A percentile compares a stretch with the other conserved stretches of the same genome.
Evolutionary conservation across 2,888 invertebrate species (phyloP).

Genomic region (Drosophila longiperda): DNA sequence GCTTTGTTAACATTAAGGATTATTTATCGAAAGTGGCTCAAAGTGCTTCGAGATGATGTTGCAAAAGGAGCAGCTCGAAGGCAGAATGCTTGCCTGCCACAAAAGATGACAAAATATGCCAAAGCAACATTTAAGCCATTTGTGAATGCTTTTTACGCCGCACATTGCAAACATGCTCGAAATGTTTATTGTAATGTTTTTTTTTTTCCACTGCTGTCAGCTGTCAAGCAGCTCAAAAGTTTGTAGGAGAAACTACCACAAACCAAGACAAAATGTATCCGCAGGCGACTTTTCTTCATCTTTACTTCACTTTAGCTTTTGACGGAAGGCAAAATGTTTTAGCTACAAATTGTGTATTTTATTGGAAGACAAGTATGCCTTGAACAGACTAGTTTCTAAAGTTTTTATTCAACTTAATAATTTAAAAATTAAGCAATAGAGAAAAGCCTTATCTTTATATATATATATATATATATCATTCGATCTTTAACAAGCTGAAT

Average conservation of each 20-base stretch:
- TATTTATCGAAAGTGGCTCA: neutral
- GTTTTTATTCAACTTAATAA: neutral
- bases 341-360: slow-evolving; percentile 5
- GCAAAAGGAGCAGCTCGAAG: slow-evolving; percentile 17
- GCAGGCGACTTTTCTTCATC: slow-evolving; percentile 21
- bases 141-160: slow-evolving; percentile 44
- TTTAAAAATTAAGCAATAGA: neutral
- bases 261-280: slow-evolving; percentile 14
- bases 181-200: slow-evolving; percentile 10
- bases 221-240: slow-evolving; percentile 36
- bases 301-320: neutral
- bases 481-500: neutral
- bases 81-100: slow-evolving; percentile 41
- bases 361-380: neutral
- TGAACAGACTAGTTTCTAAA: neutral
- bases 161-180: slow-evolving; percentile 42
- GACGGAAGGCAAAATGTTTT: slow-evolving; percentile 6
- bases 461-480: neutral
- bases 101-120: slow-evolving; percentile 55
- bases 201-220: slow-evolving; percentile 30
- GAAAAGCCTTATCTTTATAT: neutral
- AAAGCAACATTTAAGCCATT: slow-evolving; percentile 49
- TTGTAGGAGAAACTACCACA: slow-evolving; percentile 20
- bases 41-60: neutral
- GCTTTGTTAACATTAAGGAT: neutral